Evolutionary conservation across 2,113 vertebrate species (phyloP).

Genomic region (Elephas maximus): DNA sequence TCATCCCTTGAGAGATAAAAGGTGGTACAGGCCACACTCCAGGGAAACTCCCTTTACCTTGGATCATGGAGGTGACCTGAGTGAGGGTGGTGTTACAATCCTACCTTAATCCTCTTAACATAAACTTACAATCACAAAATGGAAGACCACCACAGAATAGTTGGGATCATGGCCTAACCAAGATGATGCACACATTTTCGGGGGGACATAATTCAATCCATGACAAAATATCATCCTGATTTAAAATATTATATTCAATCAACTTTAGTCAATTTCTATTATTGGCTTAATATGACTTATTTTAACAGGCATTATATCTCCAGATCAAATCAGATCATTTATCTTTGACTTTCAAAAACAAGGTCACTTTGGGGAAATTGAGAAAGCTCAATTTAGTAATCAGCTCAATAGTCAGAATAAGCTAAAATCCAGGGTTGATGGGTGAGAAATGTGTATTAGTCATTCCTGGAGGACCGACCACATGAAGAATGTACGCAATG

Average conservation of each 20-base stretch:
- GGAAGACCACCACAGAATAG: no score
- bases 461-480: background rate
- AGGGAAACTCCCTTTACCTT: no score
- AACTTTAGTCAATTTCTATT: background rate
- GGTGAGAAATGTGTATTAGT: background rate
- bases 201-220: no score
- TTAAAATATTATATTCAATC: background rate
- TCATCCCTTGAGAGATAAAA: no score
- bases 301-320: background rate
- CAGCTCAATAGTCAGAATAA: background rate
- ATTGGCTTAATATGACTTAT: background rate
- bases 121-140: no score
- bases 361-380: background rate
- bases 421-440: background rate
- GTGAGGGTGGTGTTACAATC: no score
- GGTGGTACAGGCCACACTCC: no score
- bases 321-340: background rate
- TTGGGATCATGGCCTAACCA: no score
- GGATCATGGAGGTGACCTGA: no score
- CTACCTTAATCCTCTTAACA: no score
- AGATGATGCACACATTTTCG: no score
- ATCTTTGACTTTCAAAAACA: conserved; percentile 17
- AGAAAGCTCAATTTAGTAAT: background rate
- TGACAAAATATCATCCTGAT: background rate
- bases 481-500: background rate